phyloP scores from a whole-genome alignment of 2,797 vertebrate genomes.

The Diglossa cyanea region DNA sequence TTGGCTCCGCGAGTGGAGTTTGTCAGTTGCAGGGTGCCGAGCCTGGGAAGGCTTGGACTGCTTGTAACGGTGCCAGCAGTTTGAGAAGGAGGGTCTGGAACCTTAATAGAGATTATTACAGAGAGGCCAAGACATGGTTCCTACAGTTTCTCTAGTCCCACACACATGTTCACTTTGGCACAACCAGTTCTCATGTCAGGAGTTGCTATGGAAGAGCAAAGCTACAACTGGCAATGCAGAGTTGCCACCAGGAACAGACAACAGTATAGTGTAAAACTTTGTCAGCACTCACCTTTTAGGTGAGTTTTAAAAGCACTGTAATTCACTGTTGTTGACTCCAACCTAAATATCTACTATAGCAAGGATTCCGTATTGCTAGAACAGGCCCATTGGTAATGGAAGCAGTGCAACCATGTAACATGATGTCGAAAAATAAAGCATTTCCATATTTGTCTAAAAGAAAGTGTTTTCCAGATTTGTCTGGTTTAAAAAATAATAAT shows the following conservation, averaged over 20 bases:
- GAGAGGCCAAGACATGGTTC: neutral
- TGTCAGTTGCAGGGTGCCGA: neutral
- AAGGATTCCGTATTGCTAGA: neutral
- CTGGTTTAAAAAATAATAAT: neutral
- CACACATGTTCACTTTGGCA: accelerated
- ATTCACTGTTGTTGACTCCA: neutral
- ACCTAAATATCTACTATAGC: neutral
- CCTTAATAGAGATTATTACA: neutral
- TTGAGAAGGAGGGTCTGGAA: neutral
- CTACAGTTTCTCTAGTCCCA: neutral
- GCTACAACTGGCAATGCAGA: neutral
- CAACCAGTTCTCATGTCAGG: neutral
- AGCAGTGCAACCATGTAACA: neutral
- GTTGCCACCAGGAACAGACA: neutral
- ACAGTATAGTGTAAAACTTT: neutral
- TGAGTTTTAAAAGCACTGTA: neutral
- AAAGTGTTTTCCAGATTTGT: neutral
- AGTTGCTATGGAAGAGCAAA: neutral
- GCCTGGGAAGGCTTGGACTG: neutral
- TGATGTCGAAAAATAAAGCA: neutral
- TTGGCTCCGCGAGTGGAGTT: neutral
- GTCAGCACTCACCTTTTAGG: neutral
- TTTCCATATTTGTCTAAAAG: neutral
- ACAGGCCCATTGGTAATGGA: neutral
- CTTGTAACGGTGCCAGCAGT: neutral